Evolutionary conservation across 2,888 invertebrate genomes (phyloP), one percentile per base, ranked within the genome.

Genomic region (Scaptomyza flava): DNA sequence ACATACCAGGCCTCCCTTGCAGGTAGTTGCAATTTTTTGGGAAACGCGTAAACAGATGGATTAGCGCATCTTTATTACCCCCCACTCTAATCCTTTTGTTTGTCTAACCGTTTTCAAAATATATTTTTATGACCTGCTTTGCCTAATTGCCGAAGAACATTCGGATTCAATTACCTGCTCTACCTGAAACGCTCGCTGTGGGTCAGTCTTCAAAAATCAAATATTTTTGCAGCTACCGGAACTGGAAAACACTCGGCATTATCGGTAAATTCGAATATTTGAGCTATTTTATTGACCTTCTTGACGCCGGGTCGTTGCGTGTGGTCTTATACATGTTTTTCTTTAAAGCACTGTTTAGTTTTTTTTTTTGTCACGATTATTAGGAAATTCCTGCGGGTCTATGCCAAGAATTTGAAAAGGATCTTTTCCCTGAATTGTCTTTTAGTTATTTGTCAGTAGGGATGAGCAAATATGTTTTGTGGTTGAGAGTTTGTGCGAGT

Each of bases 21-120:
- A 76, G 77, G 74, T 74, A 76, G 57, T 2, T 33, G 14, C 9
- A 34, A 14, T 12, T 53, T 38, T 62, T 45, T 42, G 30, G 48
- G 42, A 36, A 43, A 36, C 12, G 51, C 42, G 68, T 67, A 66
- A 81, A 81, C 79, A 82, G 46, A 64, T 46, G 68, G 81, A 81
- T 86, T 81, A 86, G 33, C 67, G 65, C 46, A 68, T 53, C 42
- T 68, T 67, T 58, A 70, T 86, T 77, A 74, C 80, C 77, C 67
- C 23, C 80, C 73, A 65, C 71, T 52, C 67, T 66, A 67, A 80
- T 72, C 46, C 48, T 42, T 14, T 41, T 47, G 51, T 52, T 68
- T 57, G 51, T 43, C 47, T n/a, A 12, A 42, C 36, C 42, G 46
- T 62, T 64, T 64, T 48, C 50, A 12, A 63, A 17, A 23, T 23